phyloP scores from a whole-genome alignment of 2,888 invertebrate species.

The Plusia festucae region DNA sequence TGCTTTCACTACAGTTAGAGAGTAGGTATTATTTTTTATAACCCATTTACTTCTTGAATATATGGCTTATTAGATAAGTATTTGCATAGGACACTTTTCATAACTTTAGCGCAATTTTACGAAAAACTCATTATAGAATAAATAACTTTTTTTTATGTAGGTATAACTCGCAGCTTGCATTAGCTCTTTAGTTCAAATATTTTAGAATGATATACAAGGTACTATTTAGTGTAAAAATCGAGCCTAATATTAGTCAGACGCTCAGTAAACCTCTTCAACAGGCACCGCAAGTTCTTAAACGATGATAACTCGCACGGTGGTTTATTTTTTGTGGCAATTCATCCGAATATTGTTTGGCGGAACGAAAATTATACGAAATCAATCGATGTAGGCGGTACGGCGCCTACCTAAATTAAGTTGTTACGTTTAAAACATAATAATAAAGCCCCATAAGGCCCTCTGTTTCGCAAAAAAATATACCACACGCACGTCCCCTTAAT shows the following conservation, averaged over 20 bases:
- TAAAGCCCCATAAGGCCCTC: slow-evolving; percentile 78
- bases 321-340: slow-evolving; percentile 76
- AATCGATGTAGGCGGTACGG: slow-evolving; percentile 84
- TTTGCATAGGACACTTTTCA: not conserved
- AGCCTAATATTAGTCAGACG: not conserved
- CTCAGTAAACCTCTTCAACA: slow-evolving; percentile 16
- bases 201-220: not conserved
- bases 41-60: not conserved
- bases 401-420: slow-evolving; percentile 87
- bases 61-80: not conserved
- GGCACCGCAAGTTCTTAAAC: slow-evolving; percentile 26
- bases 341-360: slow-evolving; percentile 75
- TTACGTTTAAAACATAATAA: slow-evolving; percentile 84
- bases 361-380: slow-evolving; percentile 85
- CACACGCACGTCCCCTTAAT: slow-evolving; percentile 83
- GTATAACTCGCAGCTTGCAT: not conserved
- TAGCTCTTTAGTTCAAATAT: not conserved
- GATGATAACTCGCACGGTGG: slow-evolving; percentile 38
- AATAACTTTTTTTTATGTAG: no score
- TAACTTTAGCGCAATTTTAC: not conserved
- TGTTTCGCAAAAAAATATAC: slow-evolving; percentile 81
- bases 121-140: not conserved
- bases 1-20: slow-evolving; percentile 22
- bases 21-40: not conserved
- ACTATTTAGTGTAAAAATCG: not conserved